Evolutionary conservation across 2,797 vertebrate genomes (phyloP), one percentile per base, ranked within the genome.

Genomic region (Girardinus metallicus): DNA sequence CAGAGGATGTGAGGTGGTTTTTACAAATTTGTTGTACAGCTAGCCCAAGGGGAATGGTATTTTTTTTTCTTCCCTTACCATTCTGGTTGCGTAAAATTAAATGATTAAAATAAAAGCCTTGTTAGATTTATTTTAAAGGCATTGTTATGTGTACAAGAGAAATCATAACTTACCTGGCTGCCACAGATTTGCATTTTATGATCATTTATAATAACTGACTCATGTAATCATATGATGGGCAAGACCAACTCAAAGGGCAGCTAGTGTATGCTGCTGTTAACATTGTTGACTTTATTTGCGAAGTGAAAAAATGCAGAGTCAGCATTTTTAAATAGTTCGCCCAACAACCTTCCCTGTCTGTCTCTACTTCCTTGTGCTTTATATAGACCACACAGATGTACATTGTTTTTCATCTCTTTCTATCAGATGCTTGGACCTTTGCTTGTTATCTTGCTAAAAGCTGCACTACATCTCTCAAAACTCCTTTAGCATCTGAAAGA

Each of bases 401-500:
- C 41, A 73, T 86, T 88, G 55, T 82, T 80, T 82, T 75, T 79
- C 43, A 80, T 82, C 87, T 79, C 55, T 70, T 74, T 6, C n/a
- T 91, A 91, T 92, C 89, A 74, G 49, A 5, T n/a, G 23, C 39
- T 81, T 47, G 51, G 60, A 89, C 82, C 77, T 88, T 26, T 26
- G 47, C 72, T 72, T 13, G 47, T 21, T 70, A 43, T 88, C 79
- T 64, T 74, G 80, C 75, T 77, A 88, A 81, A 80, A 83, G 82
- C 55, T 85, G 74, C 66, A 26, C 39, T 71, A 29, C 41, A 46
- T 71, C 80, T 84, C 85, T 90, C 80, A 82, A 80, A 92, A 82
- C 74, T 23, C 9, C 9, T 46, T 68, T 72, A 64, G 76, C 80
- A 94, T 93, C 94, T 82, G 86, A 94, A 86, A 88, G 88, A 86